Conservation (phyloP, 2,113 vertebrate species). For the Pygoscelis antarcticus region DNA sequence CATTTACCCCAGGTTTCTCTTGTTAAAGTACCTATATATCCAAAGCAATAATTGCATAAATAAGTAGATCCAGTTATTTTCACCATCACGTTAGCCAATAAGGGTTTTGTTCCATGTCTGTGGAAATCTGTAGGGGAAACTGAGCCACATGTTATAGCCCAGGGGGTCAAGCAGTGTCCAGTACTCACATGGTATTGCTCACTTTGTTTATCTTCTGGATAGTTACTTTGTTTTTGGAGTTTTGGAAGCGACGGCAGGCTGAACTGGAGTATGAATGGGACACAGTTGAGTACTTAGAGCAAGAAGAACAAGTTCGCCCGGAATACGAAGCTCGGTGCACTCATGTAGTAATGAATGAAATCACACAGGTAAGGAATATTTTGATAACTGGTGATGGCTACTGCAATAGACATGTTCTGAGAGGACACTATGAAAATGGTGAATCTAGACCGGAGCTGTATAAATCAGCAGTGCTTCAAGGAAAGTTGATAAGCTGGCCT, state of each 20-base stretch:
- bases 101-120: neutral
- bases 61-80: neutral
- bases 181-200: neutral
- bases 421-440: neutral
- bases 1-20: neutral
- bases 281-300: constrained; percentile 89
- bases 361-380: constrained; percentile 74
- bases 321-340: constrained; percentile 90
- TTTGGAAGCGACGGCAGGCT: constrained; percentile 93
- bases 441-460: neutral
- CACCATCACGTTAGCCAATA: neutral
- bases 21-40: neutral
- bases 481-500: neutral
- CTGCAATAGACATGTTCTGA: neutral
- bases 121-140: neutral
- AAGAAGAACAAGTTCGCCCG: constrained; percentile 86
- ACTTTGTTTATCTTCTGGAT: neutral
- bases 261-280: constrained; percentile 93
- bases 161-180: neutral
- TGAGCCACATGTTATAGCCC: neutral
- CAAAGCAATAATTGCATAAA: neutral
- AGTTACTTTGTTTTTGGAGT: constrained; percentile 94
- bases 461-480: neutral
- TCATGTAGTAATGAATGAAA: constrained; percentile 82
- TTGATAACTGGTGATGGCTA: neutral